phyloP scores from a whole-genome alignment of 2,888 invertebrate species.

The Archaeoteleia sp. region DNA sequence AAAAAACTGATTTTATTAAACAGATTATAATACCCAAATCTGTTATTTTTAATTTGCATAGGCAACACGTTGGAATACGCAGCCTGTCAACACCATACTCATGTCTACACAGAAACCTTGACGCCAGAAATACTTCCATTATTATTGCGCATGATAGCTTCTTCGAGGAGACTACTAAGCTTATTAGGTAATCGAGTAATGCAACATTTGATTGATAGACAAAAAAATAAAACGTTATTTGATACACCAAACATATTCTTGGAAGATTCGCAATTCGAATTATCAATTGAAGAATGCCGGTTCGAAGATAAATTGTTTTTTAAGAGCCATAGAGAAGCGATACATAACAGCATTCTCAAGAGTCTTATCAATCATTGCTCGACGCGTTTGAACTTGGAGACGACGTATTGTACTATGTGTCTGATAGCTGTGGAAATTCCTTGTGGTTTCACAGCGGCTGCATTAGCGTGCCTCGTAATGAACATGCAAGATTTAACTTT shows the following conservation, averaged over 20 bases:
- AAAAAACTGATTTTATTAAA: too few relatives aligned
- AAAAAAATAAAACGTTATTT: conserved; percentile 75
- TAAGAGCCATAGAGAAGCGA: conserved; percentile 75
- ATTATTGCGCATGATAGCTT: conserved; percentile 76
- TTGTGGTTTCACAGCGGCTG: conserved; percentile 79
- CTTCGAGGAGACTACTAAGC: conserved; percentile 75
- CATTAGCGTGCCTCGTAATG: conserved; percentile 78
- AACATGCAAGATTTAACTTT: conserved; percentile 77
- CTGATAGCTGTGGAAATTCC: conserved; percentile 79
- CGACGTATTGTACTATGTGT: conserved; percentile 77
- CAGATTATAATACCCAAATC: too few relatives aligned
- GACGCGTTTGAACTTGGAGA: conserved; percentile 76
- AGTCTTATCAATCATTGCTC: conserved; percentile 76
- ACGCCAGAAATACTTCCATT: conserved; percentile 75
- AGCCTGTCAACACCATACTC: conserved; percentile 75
- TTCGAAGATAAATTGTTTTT: conserved; percentile 77
- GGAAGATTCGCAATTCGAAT: conserved; percentile 72
- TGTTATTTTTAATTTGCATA: conserved; percentile 1
- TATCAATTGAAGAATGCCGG: conserved; percentile 73
- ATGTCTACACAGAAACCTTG: conserved; percentile 74
- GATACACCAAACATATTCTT: conserved; percentile 77
- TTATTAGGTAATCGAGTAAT: conserved; percentile 78
- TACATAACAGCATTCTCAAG: conserved; percentile 75
- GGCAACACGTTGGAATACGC: conserved; percentile 76
- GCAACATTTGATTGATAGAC: conserved; percentile 78